Conservation (phyloP, 2,888 invertebrate species). For the Spialia ferax region DNA sequence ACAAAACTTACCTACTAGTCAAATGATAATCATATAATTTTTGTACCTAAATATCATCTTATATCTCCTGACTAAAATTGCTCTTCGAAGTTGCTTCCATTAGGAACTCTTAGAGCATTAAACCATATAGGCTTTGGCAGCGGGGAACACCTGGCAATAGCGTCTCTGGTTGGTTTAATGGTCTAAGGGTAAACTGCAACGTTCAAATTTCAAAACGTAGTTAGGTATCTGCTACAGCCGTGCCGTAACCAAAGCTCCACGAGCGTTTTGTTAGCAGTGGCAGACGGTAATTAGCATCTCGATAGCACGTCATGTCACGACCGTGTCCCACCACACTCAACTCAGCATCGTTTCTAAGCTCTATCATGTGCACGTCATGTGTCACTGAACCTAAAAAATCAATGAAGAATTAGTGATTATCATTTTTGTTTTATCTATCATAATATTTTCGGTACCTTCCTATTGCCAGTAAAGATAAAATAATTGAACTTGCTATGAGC, state of each 20-base stretch:
- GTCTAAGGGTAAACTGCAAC: no score
- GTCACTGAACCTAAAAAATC: conserved; percentile 68
- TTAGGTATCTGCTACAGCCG: background rate
- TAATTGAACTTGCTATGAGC: no score
- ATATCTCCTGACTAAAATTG: no score
- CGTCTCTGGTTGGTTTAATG: no score
- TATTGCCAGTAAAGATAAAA: no score
- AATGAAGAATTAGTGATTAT: background rate
- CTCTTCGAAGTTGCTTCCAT: no score
- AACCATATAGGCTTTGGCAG: no score
- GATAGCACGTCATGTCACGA: conserved; percentile 75
- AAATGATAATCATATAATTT: no score
- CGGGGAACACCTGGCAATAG: no score
- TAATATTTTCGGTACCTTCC: background rate
- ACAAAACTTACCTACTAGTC: no score
- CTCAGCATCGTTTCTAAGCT: conserved; percentile 44
- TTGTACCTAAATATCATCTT: no score
- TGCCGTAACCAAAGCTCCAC: conserved; percentile 12
- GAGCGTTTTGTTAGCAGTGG: conserved; percentile 62
- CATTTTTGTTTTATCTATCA: background rate
- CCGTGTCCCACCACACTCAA: conserved; percentile 53
- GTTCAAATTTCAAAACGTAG: background rate
- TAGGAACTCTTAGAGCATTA: no score
- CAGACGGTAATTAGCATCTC: conserved; percentile 78
- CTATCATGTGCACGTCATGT: conserved; percentile 59